Base-by-base conservation (phyloP, 2,888 invertebrate species). In the Drosophila nigricruria region DNA sequence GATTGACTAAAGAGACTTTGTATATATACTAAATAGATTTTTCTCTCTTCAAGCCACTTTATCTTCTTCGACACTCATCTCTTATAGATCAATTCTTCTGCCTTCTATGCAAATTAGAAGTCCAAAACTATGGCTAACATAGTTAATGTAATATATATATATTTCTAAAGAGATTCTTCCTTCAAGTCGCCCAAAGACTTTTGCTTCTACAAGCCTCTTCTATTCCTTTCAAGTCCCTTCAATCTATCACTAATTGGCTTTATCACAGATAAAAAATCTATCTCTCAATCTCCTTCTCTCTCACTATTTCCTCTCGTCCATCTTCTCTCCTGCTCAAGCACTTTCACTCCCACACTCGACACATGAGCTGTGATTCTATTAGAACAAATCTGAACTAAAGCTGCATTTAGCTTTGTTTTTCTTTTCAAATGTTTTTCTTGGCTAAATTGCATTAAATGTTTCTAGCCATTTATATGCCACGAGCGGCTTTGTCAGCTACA, bases 401-500 rank as follows among this genome's bases (percentile, higher is more conserved):
- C 10, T 16, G 47, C 47, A 27, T 47, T 27, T 47, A 10, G n/a
- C n/a, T 47, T 10, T 27, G n/a, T 27, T 27, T 27, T n/a, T n/a
- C 27, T n/a, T 45, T 45, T 47, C 27, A 27, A 47, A 27, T n/a
- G 27, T 18, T 30, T 47, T 30, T 47, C 47, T 47, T 47, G 47
- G 27, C 27, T 1, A 47, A 30, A 47, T 47, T 47, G 47, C 47
- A 30, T 30, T 30, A 47, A 27, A 30, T 30, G 47, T 12, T 49
- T 12, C 47, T 18, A 5, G 32, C 50, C 45, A 25, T 49, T 38
- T 20, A 42, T 5, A 20, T 3, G 40, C 23, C 23, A 43, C 27
- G 20, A 52, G 50, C 32, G 3, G 50, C 50, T 52, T 34, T 30
- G 50, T 32, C 20, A 32, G 49, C 38, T 32, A 53, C 43, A 53